phyloP scores from a whole-genome alignment of 2,888 invertebrate genomes.

The Euclidia mi region DNA sequence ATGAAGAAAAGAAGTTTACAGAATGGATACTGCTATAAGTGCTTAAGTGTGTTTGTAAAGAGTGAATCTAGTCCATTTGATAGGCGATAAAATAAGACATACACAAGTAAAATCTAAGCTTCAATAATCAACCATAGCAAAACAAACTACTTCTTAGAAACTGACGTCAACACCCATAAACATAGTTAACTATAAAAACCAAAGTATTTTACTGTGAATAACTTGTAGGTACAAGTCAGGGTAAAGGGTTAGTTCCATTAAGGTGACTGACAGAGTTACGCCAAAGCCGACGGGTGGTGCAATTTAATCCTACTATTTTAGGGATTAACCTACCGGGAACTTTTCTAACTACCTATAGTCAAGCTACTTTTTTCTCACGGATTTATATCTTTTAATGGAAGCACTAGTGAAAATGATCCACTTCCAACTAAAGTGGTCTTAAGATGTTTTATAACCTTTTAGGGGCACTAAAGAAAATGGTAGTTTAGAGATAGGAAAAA shows the following conservation, averaged over 20 bases:
- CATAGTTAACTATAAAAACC: background rate
- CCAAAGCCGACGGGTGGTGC: constrained; percentile 29
- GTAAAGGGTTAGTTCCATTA: constrained; percentile 30
- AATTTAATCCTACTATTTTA: constrained; percentile 41
- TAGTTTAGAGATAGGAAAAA: background rate
- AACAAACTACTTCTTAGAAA: too few species aligned
- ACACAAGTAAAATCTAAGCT: too few species aligned
- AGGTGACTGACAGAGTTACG: constrained; percentile 47
- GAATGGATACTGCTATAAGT: too few species aligned
- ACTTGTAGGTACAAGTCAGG: constrained; percentile 11
- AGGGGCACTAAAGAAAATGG: background rate
- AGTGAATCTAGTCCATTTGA: too few species aligned
- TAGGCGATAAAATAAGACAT: too few species aligned
- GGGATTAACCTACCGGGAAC: constrained; percentile 22
- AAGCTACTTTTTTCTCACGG: constrained; percentile 24
- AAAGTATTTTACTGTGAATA: constrained; percentile 1
- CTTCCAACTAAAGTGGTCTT: constrained; percentile 19
- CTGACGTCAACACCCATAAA: too few species aligned
- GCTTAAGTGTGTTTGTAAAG: too few species aligned
- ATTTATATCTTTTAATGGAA: constrained; percentile 37
- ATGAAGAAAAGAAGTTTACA: too few species aligned
- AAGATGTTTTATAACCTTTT: constrained; percentile 8
- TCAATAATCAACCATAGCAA: too few species aligned
- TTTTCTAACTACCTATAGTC: background rate
- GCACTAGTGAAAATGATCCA: constrained; percentile 11